Base-by-base conservation (phyloP, 2,888 invertebrate genomes). In the Terebella lapidaria region DNA sequence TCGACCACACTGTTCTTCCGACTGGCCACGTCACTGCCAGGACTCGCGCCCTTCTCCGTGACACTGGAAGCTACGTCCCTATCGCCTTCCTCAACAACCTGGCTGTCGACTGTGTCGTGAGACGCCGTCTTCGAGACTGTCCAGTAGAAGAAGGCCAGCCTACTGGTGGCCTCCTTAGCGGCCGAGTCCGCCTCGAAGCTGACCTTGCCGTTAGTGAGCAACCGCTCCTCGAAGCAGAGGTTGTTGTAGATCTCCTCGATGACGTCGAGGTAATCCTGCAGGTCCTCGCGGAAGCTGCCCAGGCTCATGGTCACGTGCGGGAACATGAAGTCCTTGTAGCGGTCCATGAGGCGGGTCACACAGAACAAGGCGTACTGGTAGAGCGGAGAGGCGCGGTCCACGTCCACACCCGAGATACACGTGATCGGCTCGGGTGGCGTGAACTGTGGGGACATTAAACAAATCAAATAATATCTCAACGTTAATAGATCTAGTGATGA, bases 281-380 rank as follows among this genome's bases (percentile, higher is more conserved):
- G n/a, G 25, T 29, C 28, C 15, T 57, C 52, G 4, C 52, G n/a
- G 57, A 57, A 57, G 24, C 20, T 18, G 29, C 28, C 57, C 22
- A 57, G 49, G 29, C 57, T 30, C 29, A 29, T 29, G 25, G 27
- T 18, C 15, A 57, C 29, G n/a, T 52, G 30, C 30, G 57, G 57
- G n/a, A 51, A 57, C 52, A 57, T 22, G 28, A 20, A 25, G 2
- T 29, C 28, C 52, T 29, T 57, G 57, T 57, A 57, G 20, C 29
- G 22, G 10, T 57, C 57, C 20, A 28, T 35, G 30, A 57, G 22
- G 20, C 57, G 57, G 20, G 57, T 57, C 24, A 52, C 30, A 20
- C 57, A 57, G 29, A 51, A 51, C 22, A 57, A 35, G 5, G 57
- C 52, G 28, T 57, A 57, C 52, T 57, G 57, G 52, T 51, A 57